Evolutionary conservation across 1,140 invertebrate species (phyloP).

Genomic region (Piezodorus guildinii): DNA sequence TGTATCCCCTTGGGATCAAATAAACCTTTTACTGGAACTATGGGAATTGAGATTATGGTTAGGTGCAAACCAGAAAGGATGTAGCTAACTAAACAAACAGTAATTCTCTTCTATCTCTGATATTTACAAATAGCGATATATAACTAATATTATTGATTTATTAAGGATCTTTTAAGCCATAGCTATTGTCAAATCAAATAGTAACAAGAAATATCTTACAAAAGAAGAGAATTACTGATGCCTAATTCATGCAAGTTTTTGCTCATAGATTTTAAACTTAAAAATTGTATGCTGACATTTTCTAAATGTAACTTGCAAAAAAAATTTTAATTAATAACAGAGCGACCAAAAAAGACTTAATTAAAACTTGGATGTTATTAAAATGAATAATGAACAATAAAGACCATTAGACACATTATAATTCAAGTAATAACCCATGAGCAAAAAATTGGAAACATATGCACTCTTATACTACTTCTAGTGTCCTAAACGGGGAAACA

Average conservation of each 20-base stretch:
- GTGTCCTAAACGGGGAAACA: constrained; percentile 24
- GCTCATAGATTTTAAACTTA: background rate
- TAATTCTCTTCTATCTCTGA: background rate
- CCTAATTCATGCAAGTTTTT: background rate
- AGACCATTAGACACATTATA: too few species aligned
- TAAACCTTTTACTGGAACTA: constrained; percentile 8
- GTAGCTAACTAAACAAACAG: constrained; percentile 3
- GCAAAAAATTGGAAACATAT: constrained; percentile 21
- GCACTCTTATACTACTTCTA: constrained; percentile 24
- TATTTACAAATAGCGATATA: background rate
- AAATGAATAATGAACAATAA: too few species aligned
- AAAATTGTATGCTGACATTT: too few species aligned
- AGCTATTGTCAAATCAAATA: too few species aligned
- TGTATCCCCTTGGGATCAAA: constrained; percentile 2
- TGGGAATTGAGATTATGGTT: background rate
- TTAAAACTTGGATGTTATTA: too few species aligned
- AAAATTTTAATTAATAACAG: too few species aligned
- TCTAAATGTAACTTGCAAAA: too few species aligned
- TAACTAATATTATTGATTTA: too few species aligned
- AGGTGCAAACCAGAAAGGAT: constrained; percentile 1
- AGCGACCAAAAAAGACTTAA: too few species aligned
- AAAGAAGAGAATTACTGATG: constrained; percentile 1
- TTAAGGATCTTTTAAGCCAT: too few species aligned
- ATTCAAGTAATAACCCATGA: constrained; percentile 8
- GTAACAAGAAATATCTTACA: background rate